Evolutionary conservation across 2,113 vertebrate genomes (phyloP).

Genomic region (Laterallus jamaicensis): DNA sequence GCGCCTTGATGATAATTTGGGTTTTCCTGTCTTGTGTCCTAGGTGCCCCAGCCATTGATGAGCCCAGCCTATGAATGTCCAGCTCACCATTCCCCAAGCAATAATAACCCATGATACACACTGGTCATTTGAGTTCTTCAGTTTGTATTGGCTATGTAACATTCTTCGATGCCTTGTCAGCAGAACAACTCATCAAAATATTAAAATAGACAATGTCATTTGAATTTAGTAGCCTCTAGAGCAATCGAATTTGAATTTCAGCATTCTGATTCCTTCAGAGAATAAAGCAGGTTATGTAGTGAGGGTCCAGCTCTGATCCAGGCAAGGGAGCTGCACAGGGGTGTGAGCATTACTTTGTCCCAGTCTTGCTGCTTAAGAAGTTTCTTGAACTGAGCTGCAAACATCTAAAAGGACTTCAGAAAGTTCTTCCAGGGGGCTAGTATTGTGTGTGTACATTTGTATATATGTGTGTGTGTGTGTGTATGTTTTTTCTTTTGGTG

Average conservation of each 20-base stretch:
- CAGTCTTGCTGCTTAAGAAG: neutral
- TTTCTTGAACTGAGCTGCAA: neutral
- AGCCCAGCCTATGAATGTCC: neutral
- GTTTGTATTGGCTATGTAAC: neutral
- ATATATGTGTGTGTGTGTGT: too few species aligned
- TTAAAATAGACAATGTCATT: neutral
- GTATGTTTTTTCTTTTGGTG: neutral
- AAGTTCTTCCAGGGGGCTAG: neutral
- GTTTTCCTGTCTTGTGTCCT: neutral
- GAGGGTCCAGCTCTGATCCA: neutral
- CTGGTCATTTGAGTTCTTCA: neutral
- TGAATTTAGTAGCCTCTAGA: neutral
- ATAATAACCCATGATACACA: neutral
- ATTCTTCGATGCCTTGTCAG: neutral
- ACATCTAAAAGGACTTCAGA: neutral
- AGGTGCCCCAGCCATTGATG: neutral
- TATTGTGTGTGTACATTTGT: neutral
- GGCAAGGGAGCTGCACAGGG: neutral
- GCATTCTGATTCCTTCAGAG: neutral
- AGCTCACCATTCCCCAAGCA: neutral
- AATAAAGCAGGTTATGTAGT: neutral
- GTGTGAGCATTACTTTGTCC: neutral
- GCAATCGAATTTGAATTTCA: neutral
- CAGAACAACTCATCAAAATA: neutral
- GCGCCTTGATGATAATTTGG: neutral